Evolutionary conservation across 2,888 invertebrate species (phyloP).

Genomic region (Muschampia plurimacula): DNA sequence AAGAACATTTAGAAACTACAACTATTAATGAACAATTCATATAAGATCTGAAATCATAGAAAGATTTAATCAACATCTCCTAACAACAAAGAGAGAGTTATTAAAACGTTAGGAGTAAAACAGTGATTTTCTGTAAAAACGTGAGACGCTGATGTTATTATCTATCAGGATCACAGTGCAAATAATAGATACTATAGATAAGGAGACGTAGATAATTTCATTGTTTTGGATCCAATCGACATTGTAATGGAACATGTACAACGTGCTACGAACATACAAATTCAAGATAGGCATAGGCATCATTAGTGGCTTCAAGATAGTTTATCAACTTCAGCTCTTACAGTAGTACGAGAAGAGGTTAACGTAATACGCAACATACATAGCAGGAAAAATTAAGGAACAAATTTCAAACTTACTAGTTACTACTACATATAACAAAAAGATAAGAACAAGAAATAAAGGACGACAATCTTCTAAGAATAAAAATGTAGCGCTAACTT

Average conservation of each 20-base stretch:
- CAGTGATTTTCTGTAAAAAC: constrained; percentile 5
- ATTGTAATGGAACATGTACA: constrained; percentile 2
- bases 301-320: background rate
- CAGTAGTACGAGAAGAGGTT: background rate
- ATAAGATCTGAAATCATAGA: background rate
- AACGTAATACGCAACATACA: too few relatives aligned
- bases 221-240: constrained; percentile 6
- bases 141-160: constrained; percentile 11
- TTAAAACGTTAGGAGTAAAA: background rate
- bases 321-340: background rate
- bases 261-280: background rate
- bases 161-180: constrained; percentile 17
- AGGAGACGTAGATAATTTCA: constrained; percentile 7
- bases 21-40: background rate
- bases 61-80: background rate
- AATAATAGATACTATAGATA: constrained; percentile 18
- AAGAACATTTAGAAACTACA: too few relatives aligned
- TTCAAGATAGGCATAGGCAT: background rate
- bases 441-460: too few relatives aligned
- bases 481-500: too few relatives aligned
- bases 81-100: background rate
- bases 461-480: too few relatives aligned
- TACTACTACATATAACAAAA: too few relatives aligned
- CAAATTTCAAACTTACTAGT: too few relatives aligned
- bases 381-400: too few relatives aligned